Evolutionary conservation across 2,888 invertebrate genomes (phyloP).

Genomic region (Drosophila rubida): DNA sequence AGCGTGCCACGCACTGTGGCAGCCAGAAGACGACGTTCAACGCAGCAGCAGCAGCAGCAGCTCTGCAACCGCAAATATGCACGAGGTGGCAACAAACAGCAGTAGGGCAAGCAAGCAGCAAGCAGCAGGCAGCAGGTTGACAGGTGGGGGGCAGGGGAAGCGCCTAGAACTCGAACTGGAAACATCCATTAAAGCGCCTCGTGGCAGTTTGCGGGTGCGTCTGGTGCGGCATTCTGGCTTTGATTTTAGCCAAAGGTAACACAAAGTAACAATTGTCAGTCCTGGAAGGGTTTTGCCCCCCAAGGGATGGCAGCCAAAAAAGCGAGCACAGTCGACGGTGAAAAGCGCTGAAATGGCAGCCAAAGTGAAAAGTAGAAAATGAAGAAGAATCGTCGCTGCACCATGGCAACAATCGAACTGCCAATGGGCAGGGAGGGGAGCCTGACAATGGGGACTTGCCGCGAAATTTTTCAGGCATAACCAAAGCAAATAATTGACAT

Average conservation of each 20-base stretch:
- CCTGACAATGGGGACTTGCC: conserved; percentile 36
- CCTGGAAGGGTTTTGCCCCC: background rate
- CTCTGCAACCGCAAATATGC: conserved; percentile 74
- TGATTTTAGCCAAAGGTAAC: conserved; percentile 67
- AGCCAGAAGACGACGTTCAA: conserved; percentile 43
- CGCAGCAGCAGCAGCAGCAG: conserved; percentile 49
- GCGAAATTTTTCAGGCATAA: conserved; percentile 60
- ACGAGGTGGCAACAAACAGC: conserved; percentile 36
- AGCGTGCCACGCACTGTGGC: conserved; percentile 49
- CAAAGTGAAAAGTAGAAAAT: conserved; percentile 20
- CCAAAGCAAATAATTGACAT: conserved; percentile 74
- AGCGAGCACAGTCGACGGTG: conserved; percentile 1
- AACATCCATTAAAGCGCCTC: conserved; percentile 66
- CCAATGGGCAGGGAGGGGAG: conserved; percentile 10
- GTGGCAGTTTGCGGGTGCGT: conserved; percentile 55
- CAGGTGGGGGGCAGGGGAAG: background rate
- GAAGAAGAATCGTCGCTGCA: conserved; percentile 27
- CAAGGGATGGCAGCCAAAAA: conserved; percentile 5
- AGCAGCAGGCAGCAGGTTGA: background rate
- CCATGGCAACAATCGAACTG: conserved; percentile 65
- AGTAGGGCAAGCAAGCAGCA: background rate
- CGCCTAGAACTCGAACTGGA: conserved; percentile 48
- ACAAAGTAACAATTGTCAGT: conserved; percentile 48
- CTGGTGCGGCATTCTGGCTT: conserved; percentile 52
- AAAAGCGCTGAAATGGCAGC: conserved; percentile 1